Conservation (phyloP, 2,888 invertebrate genomes). For the Spisula solida region DNA sequence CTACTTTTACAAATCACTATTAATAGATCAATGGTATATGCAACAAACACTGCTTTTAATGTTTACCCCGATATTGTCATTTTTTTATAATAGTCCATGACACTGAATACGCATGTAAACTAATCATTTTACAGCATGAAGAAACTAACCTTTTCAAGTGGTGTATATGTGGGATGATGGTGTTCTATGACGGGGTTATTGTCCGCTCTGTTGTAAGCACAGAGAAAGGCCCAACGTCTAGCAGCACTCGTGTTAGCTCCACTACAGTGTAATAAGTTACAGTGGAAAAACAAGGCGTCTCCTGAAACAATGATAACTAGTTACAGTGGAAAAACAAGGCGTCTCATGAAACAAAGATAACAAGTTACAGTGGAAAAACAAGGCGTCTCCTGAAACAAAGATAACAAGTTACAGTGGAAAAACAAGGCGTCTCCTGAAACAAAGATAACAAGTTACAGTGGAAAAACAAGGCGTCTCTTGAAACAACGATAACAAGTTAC, state of each 20-base stretch:
- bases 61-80: no score
- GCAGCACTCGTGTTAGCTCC: conserved; percentile 80
- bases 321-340: conserved; percentile 85
- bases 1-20: no score
- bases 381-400: conserved; percentile 83
- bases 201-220: conserved; percentile 82
- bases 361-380: conserved; percentile 85
- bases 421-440: conserved; percentile 84
- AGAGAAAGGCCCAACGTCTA: conserved; percentile 84
- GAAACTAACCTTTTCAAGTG: conserved; percentile 79
- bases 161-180: conserved; percentile 84
- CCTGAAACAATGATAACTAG: conserved; percentile 83
- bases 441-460: conserved; percentile 84
- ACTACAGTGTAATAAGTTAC: conserved; percentile 84
- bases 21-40: no score
- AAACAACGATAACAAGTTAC: conserved; percentile 82
- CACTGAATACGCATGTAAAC: no score
- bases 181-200: conserved; percentile 84
- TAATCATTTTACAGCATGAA: no score
- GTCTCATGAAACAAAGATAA: conserved; percentile 84
- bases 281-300: conserved; percentile 85
- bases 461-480: conserved; percentile 85
- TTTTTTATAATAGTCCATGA: no score
- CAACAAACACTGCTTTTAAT: no score
- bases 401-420: conserved; percentile 85